These are phyloP conservation scores for Microcaecilia unicolor DNA, from an alignment of 2,797 vertebrate genomes.

Conservation along the genomic window DNA sequence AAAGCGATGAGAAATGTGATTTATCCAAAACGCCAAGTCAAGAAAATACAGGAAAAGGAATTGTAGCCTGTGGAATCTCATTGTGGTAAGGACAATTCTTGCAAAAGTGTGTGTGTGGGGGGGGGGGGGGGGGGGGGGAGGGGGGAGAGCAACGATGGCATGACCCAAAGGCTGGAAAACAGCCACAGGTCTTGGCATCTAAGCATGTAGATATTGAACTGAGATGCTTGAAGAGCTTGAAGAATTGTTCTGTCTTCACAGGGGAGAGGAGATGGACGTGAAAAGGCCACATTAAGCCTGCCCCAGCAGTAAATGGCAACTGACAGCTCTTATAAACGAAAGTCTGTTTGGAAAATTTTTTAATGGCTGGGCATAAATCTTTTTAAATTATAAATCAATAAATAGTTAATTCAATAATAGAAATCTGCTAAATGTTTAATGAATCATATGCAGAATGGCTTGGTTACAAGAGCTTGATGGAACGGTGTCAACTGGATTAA, in stretches of 20 bases:
- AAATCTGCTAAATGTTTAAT: constrained; percentile 91
- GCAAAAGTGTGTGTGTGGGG: no score
- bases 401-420: constrained; percentile 97
- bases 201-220: constrained; percentile 55
- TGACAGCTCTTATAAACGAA: constrained; percentile 57
- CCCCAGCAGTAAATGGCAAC: constrained; percentile 58
- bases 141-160: neutral
- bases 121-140: no score
- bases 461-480: constrained; percentile 31
- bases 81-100: accelerated
- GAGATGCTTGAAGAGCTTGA: constrained; percentile 50
- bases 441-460: constrained; percentile 38
- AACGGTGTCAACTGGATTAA: constrained; percentile 16
- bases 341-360: constrained; percentile 63
- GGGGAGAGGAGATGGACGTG: no score
- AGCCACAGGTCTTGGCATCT: constrained; percentile 32
- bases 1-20: no score
- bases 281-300: constrained; percentile 49
- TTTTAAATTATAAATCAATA: constrained; percentile 97
- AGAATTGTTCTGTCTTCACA: constrained; percentile 43
- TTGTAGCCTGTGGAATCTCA: accelerated
- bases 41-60: no score
- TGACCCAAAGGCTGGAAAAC: neutral
- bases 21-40: no score
- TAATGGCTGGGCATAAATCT: constrained; percentile 77